phyloP scores from a whole-genome alignment of 2,113 vertebrate genomes.

The Miniopterus natalensis region DNA sequence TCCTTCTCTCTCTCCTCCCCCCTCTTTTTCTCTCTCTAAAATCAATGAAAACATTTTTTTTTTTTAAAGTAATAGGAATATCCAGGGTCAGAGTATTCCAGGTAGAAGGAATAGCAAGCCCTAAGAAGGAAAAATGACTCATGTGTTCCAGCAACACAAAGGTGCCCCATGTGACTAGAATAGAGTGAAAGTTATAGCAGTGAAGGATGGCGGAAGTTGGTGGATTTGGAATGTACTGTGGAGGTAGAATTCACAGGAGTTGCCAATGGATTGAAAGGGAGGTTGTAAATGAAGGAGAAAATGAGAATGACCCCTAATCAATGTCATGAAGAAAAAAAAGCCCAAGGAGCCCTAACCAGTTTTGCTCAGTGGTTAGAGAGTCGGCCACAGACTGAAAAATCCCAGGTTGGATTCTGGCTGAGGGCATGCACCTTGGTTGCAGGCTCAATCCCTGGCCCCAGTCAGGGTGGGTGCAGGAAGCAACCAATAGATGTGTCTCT shows the following conservation, averaged over 20 bases:
- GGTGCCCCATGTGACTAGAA: conserved; percentile 22
- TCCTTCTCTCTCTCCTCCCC: too few relatives aligned
- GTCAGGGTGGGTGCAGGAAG: too few relatives aligned
- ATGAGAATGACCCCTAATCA: neutral
- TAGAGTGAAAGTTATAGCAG: neutral
- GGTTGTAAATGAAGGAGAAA: conserved; percentile 28
- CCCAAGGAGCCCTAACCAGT: too few relatives aligned
- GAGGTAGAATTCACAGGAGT: neutral
- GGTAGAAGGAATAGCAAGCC: conserved; percentile 17
- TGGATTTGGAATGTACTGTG: conserved; percentile 15
- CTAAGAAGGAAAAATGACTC: conserved; percentile 14
- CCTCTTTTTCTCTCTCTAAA: too few relatives aligned
- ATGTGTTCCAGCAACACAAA: conserved; percentile 22
- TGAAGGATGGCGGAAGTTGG: neutral
- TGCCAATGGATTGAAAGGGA: conserved; percentile 33
- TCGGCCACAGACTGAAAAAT: too few relatives aligned
- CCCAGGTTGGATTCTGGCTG: too few relatives aligned
- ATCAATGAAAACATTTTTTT: too few relatives aligned
- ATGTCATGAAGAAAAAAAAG: conserved; percentile 3
- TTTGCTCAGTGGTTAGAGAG: too few relatives aligned
- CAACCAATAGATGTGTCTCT: too few relatives aligned
- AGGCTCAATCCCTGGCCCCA: too few relatives aligned
- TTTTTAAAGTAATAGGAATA: neutral
- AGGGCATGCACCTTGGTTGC: too few relatives aligned
- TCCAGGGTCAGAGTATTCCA: conserved; percentile 20